Base-by-base conservation (phyloP, 2,113 vertebrate species). In the Syngnathus typhle region DNA sequence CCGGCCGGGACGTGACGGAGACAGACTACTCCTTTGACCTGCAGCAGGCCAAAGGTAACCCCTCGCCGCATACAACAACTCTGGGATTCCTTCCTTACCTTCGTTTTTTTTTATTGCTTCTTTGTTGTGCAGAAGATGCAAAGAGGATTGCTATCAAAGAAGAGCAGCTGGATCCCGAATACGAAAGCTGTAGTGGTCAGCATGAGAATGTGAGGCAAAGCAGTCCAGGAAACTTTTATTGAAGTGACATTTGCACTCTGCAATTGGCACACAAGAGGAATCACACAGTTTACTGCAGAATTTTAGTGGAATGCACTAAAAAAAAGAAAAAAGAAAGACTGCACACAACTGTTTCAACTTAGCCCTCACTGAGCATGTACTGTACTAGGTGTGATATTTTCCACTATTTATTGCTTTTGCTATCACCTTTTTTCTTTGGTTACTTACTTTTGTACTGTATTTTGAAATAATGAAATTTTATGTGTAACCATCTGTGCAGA, bases 91-190 rank as follows among this genome's bases (percentile, higher is more conserved):
- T 61, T 41, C 8, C 32, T 0, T 65, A 32, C 27, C 27, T 1
- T 36, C 11, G 9, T 60, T 39, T 62, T n/a, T 21, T 4, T 64
- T 64, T 64, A 12, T n/a, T 15, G 43, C 74, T 21, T 6, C 71
- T 77, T 9, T 73, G 19, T 23, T 67, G 64, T 75, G 61, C 89
- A 99, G 97, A 94, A 91, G 97, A 99, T 74, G 97, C 95, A 4
- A 98, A 98, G 89, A 95, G 91, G 85, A 89, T 96, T 81, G 90
- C 94, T 46, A 95, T 99, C 67, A 99, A 99, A 86, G 96, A 99
- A 78, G 97, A 99, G 72, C 94, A 96, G 72, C 90, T 94, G 0
- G 96, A 99, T 69, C 97, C 96, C 0, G 95, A 94, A 61, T 99
- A 98, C 2, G 96, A 98, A 79, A 92, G 92, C 0, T 93, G 91